Evolutionary conservation across 2,888 invertebrate genomes (phyloP).

Genomic region (Lithodes maja): DNA sequence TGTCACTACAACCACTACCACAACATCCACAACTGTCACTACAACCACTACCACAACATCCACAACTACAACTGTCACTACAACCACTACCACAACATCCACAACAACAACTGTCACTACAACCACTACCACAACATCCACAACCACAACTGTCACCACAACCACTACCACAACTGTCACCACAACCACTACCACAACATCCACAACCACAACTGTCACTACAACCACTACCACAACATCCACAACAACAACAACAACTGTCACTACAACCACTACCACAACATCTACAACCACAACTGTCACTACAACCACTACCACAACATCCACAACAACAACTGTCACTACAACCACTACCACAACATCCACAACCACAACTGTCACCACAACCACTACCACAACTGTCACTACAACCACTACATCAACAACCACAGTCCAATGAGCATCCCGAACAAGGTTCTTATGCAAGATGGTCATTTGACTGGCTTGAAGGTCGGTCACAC

Average conservation of each 20-base stretch:
- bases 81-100: background rate
- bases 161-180: background rate
- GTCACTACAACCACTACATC: background rate
- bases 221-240: no score
- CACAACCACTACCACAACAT: background rate
- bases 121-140: background rate
- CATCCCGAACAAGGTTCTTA: background rate
- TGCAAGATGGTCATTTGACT: constrained; percentile 1
- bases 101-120: background rate
- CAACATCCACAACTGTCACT: background rate
- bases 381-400: background rate
- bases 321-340: background rate
- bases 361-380: background rate
- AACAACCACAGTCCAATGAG: background rate
- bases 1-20: background rate
- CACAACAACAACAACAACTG: no score
- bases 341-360: background rate
- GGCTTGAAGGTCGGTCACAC: background rate
- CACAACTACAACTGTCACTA: background rate
- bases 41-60: background rate
- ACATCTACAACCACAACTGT: no score
- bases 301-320: no score
- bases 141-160: background rate
- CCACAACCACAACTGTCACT: no score
- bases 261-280: no score